These are phyloP conservation scores for Sphinx pinastri DNA, from an alignment of 2,888 invertebrate genomes.

Conservation along the genomic window DNA sequence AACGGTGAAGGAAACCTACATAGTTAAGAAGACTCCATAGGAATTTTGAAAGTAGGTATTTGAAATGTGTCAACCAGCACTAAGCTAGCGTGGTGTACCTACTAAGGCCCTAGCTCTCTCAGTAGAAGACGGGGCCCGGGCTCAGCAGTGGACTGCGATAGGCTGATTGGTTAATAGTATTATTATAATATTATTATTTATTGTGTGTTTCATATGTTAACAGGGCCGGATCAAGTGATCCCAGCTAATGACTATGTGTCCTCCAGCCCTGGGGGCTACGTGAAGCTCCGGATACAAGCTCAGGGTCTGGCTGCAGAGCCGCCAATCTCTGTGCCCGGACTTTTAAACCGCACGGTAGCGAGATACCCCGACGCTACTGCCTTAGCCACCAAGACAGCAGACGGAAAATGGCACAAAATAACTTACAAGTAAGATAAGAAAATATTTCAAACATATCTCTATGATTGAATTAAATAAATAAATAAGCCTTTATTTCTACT, in stretches of 20 bases:
- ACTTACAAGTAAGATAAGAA: conserved; percentile 87
- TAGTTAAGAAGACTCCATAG: too few species aligned
- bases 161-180: too few species aligned
- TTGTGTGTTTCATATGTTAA: background rate
- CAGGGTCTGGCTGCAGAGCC: conserved; percentile 83
- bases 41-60: too few species aligned
- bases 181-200: too few species aligned
- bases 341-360: conserved; percentile 86
- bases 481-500: too few species aligned
- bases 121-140: background rate
- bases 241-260: conserved; percentile 83
- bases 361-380: conserved; percentile 87
- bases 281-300: conserved; percentile 85
- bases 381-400: conserved; percentile 85
- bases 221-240: conserved; percentile 89
- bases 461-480: too few species aligned
- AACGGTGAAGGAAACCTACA: too few species aligned
- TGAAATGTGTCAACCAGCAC: too few species aligned
- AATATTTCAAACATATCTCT: background rate
- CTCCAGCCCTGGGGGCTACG: conserved; percentile 83
- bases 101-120: background rate
- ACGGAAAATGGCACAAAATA: conserved; percentile 85
- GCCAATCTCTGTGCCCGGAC: conserved; percentile 90
- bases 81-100: too few species aligned
- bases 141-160: background rate